These are phyloP conservation scores for Lithophane ornitopus DNA, from an alignment of 2,888 invertebrate species.

Conservation along the genomic window DNA sequence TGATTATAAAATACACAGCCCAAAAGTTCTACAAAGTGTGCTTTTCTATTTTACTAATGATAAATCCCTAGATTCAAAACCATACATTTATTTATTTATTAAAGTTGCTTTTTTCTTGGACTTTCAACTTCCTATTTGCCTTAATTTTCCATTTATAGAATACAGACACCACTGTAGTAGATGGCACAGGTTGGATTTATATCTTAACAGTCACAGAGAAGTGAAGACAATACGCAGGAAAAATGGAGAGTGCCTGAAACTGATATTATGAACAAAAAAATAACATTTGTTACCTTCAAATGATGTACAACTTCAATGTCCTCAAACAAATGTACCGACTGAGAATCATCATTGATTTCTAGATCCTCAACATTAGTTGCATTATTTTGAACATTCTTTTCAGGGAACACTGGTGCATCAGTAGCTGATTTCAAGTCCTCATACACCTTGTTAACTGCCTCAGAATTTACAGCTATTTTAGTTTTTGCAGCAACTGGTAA, in stretches of 20 bases:
- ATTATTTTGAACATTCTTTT: constrained; percentile 68
- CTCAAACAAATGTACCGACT: constrained; percentile 87
- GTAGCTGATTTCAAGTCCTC: constrained; percentile 78
- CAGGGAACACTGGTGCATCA: constrained; percentile 77
- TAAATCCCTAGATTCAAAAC: neutral
- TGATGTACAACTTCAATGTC: constrained; percentile 86
- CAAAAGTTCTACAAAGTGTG: neutral
- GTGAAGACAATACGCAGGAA: neutral
- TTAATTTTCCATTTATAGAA: neutral
- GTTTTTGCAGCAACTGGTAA: constrained; percentile 76
- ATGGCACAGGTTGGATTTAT: neutral
- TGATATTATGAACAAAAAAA: neutral
- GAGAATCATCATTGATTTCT: constrained; percentile 71
- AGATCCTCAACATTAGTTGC: constrained; percentile 69
- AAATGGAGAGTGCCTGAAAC: neutral
- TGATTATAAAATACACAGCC: neutral
- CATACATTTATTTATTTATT: neutral
- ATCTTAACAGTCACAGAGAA: neutral
- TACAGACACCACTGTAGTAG: neutral
- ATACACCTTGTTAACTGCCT: constrained; percentile 77
- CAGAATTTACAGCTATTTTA: constrained; percentile 74
- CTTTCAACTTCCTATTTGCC: neutral
- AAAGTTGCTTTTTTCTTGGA: neutral
- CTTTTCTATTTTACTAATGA: neutral
- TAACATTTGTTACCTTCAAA: constrained; percentile 76